phyloP scores from a whole-genome alignment of 2,797 vertebrate genomes.

The Trachurus trachurus region DNA sequence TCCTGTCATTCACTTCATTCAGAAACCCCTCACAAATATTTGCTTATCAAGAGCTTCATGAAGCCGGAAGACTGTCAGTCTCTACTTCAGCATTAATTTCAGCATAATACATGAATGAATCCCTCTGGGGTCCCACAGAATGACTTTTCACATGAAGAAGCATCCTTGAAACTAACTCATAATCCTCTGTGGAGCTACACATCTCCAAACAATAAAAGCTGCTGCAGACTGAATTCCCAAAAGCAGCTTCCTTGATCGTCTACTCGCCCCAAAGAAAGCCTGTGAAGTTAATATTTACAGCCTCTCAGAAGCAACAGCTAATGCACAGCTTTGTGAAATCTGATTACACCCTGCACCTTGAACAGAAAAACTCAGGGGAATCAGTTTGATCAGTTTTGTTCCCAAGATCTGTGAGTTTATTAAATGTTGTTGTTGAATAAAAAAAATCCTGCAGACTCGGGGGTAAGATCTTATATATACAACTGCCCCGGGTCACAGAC shows the following conservation, averaged over 20 bases:
- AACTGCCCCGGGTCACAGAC: neutral
- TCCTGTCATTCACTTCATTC: neutral
- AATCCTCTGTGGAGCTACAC: conserved; percentile 28
- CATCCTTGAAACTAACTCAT: conserved; percentile 23
- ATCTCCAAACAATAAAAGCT: conserved; percentile 48
- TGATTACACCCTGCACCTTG: conserved; percentile 21
- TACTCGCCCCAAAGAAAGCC: conserved; percentile 7
- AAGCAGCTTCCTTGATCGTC: conserved; percentile 19
- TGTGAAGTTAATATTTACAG: conserved; percentile 42
- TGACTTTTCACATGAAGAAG: conserved; percentile 31
- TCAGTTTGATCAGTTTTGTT: conserved; percentile 4
- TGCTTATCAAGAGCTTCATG: neutral
- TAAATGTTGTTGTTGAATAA: conserved; percentile 1
- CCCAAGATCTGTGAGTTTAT: conserved; percentile 18
- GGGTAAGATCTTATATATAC: neutral
- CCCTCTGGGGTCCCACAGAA: conserved; percentile 10
- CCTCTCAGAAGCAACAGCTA: neutral
- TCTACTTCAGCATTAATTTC: conserved; percentile 24
- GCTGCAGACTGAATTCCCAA: conserved; percentile 18
- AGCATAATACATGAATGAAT: conserved; percentile 12
- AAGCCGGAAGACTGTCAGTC: conserved; percentile 7
- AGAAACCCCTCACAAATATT: neutral
- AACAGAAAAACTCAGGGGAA: neutral
- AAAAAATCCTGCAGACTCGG: conserved; percentile 2
- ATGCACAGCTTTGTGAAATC: conserved; percentile 7